Evolutionary conservation across 2,113 vertebrate genomes (phyloP), one percentile per base, ranked within the genome.

Genomic region (Poeciliopsis turrubarensis): DNA sequence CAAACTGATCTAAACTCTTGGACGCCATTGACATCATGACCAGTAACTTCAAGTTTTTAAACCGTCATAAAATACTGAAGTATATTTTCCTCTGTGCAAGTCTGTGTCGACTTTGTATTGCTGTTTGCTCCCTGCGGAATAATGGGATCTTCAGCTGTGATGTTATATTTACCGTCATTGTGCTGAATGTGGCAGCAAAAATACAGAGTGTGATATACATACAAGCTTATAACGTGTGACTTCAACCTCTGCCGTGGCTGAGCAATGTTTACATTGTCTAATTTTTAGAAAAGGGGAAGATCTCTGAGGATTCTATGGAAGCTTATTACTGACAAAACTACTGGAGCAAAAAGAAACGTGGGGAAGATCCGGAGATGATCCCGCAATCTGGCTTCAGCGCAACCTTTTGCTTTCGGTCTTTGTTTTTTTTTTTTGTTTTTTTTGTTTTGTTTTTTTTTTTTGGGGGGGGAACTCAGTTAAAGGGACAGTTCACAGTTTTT

Each of bases 181-280:
- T 87, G 62, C 60, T 84, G 54, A 79, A 77, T 76, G 73, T 78
- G 73, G 79, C 73, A 75, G 65, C 68, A 13, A 44, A 75, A 72
- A 77, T 67, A 84, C 70, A 65, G 60, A 80, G 34, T 78, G 63
- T 77, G 65, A 76, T 70, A 65, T 62, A 71, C 62, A 82, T 74
- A 51, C 71, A 75, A 70, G 27, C 34, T 70, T 70, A 25, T 68
- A 19, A 73, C n/a, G 44, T 74, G 37, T 69, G 66, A 79, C 41
- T 63, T 65, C 69, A 47, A 70, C 65, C 72, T 74, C 73, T 80
- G 75, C 79, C 51, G 26, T 30, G 72, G 77, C 72, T 64, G 27
- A 79, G 34, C 60, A 47, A 85, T 88, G 78, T 83, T 87, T 75
- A 86, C 77, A 63, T 39, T 75, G 60, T 82, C 75, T 70, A 37